Base-by-base conservation (phyloP, 2,888 invertebrate species). In the Phyto melanocephala region DNA sequence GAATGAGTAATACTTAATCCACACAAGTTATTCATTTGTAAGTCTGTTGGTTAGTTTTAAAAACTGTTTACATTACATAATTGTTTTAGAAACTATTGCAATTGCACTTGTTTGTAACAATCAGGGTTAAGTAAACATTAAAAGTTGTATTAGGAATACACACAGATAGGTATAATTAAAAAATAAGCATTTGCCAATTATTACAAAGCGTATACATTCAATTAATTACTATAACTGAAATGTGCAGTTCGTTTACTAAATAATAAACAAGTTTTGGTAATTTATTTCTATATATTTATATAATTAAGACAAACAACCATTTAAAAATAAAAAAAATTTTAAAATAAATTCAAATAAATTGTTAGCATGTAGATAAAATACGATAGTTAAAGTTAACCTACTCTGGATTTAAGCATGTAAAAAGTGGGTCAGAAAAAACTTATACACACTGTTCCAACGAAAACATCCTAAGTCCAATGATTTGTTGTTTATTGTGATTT, bases 171-270 rank as follows among this genome's bases (percentile, higher is more conserved):
- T 22, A 24, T 24, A 42, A 42, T 45, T 45, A 45, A 63, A 45
- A 45, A 45, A 62, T 45, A 28, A 28, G 42, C 28, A 63, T 63
- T 63, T 13, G 28, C n/a, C 28, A 45, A 62, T 62, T 62, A 62
- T 22, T 3, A 15, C 8, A 28, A 54, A 54, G 15, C 54, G 8
- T 28, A 28, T 28, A 54, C 1, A 28, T 33, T 24, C 15, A 28
- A 54, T 24, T 54, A 45, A 42, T 1, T 42, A 45, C 50, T 10
- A 22, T 13, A 20, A 50, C 20, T 42, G 10, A n/a, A n/a, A 47
- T 15, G 2, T 13, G 2, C 20, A 50, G 7, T 54, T 54, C n/a
- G 33, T 35, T 56, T 33, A 33, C 33, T 2, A 56, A 56, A 56
- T 33, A 17, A 35, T 33, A 35, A 56, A 56, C 35, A 56, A 56